phyloP scores from a whole-genome alignment of 2,888 invertebrate species.

The Microctonus brassicae region DNA sequence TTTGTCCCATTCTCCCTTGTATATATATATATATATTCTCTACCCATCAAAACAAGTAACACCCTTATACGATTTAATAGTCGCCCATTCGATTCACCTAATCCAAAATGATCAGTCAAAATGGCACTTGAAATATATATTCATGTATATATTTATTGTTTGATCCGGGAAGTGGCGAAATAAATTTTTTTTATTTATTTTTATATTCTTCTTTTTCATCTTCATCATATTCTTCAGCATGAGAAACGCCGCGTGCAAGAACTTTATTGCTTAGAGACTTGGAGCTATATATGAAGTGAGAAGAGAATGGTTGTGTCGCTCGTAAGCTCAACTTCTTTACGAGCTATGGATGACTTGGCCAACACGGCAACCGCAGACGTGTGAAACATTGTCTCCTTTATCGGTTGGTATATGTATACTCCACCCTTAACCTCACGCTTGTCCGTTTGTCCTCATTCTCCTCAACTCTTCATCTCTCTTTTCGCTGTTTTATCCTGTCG shows the following conservation, averaged over 20 bases:
- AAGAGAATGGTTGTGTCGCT: conserved; percentile 53
- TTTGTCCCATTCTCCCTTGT: not conserved
- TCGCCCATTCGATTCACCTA: conserved; percentile 13
- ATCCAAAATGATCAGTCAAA: conserved; percentile 17
- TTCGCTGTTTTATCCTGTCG: not conserved
- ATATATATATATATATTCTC: not conserved
- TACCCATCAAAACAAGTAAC: not conserved
- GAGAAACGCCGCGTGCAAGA: not conserved
- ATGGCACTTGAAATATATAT: not conserved
- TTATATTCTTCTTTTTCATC: conserved; percentile 2
- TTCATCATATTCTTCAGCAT: conserved; percentile 2
- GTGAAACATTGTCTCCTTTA: conserved; percentile 42
- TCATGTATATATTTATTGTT: no score
- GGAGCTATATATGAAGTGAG: conserved; percentile 11
- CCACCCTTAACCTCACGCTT: conserved; percentile 7
- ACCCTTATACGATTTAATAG: conserved; percentile 2
- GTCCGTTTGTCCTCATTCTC: conserved; percentile 2
- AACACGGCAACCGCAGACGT: conserved; percentile 63
- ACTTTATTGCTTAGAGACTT: conserved; percentile 26
- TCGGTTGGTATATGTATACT: not conserved
- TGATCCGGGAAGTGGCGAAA: conserved; percentile 15
- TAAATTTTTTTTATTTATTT: not conserved
- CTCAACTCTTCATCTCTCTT: conserved; percentile 22
- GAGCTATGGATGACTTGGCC: conserved; percentile 64
- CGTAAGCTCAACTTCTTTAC: conserved; percentile 69